Conservation (phyloP, 30 jellyfish, hydroid and myxozoan species). For the Hydra vulgaris region DNA sequence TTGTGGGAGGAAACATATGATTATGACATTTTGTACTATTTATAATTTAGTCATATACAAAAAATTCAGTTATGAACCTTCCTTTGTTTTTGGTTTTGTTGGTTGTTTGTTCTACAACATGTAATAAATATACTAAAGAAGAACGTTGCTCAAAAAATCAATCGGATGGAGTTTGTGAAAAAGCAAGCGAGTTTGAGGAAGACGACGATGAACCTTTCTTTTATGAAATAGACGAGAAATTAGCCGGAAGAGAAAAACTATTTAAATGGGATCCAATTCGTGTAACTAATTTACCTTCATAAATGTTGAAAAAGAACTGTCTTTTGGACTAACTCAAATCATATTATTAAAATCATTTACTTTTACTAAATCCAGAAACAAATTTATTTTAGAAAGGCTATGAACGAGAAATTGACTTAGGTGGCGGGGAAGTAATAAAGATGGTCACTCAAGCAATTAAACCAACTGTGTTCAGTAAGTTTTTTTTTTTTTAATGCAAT, state of each 20-base stretch:
- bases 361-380: constrained; percentile 28
- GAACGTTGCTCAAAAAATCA: constrained; percentile 59
- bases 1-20: too few relatives aligned
- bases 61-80: neutral
- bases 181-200: constrained; percentile 20
- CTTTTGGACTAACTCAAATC: too few relatives aligned
- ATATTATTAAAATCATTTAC: constrained; percentile 29
- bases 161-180: constrained; percentile 57
- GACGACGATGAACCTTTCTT: constrained; percentile 28
- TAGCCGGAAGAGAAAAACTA: constrained; percentile 38
- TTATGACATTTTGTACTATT: too few relatives aligned
- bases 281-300: constrained; percentile 27
- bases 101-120: constrained; percentile 2
- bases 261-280: constrained; percentile 94
- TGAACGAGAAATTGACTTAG: constrained; percentile 76
- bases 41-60: too few relatives aligned
- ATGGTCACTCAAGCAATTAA: constrained; percentile 77
- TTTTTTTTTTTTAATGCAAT: neutral
- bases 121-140: constrained; percentile 44
- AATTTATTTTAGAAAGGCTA: constrained; percentile 44
- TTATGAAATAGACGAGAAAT: constrained; percentile 71
- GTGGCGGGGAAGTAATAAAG: constrained; percentile 56
- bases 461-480: constrained; percentile 84
- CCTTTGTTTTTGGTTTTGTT: neutral
- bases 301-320: neutral